Evolutionary conservation across 35 echinoderm and acorn worm species (phyloP).

Genomic region (Lytechinus variegatus): DNA sequence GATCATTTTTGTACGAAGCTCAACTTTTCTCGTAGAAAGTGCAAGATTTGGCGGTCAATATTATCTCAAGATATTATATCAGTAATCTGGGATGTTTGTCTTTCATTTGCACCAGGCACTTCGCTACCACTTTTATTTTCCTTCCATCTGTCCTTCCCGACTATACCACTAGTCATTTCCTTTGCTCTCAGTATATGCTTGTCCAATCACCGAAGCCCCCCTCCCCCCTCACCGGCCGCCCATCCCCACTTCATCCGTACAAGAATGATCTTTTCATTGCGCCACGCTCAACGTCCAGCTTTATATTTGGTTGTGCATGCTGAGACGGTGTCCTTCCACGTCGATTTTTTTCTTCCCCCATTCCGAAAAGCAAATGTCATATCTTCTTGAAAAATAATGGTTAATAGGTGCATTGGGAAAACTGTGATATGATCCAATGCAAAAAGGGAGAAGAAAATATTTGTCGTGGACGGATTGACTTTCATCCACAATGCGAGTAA

Average conservation of each 20-base stretch:
- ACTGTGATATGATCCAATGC: not conserved
- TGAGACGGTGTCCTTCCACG: not conserved
- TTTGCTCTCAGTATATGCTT: not conserved
- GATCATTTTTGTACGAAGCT: not conserved
- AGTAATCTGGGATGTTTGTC: conserved; percentile 49
- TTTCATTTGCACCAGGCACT: conserved; percentile 36
- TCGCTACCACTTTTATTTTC: not conserved
- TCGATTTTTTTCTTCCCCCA: not conserved
- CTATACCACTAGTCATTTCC: not conserved
- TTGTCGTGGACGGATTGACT: conserved; percentile 30
- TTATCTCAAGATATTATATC: conserved; percentile 39
- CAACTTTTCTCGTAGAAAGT: not conserved
- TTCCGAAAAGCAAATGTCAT: not conserved
- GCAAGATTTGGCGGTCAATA: not conserved
- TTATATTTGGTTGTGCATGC: not conserved
- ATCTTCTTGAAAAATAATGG: not conserved
- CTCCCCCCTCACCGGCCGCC: not conserved
- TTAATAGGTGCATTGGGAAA: not conserved
- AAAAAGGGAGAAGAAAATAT: conserved; percentile 24
- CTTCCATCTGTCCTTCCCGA: not conserved
- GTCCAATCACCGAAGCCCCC: not conserved
- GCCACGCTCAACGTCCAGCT: not conserved
- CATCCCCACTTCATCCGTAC: not conserved
- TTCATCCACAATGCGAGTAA: conserved; percentile 26
- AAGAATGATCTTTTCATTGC: not conserved